Conservation (phyloP, 2,888 invertebrate genomes). For the Leptinotarsa rubiginosa region DNA sequence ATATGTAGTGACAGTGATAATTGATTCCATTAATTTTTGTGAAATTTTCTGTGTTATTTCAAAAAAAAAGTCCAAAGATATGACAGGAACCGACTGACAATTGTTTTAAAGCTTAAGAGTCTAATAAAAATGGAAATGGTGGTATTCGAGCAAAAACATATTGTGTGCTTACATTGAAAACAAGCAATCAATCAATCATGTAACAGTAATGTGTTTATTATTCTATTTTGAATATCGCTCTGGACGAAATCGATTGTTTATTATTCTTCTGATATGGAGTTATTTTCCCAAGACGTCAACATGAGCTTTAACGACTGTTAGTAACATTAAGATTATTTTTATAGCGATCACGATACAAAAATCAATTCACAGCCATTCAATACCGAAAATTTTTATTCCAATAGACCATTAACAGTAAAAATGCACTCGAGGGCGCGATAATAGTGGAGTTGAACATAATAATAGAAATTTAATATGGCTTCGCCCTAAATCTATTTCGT, state of each 20-base stretch:
- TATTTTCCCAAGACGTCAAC: slow-evolving; percentile 5
- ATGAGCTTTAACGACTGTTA: slow-evolving; percentile 5
- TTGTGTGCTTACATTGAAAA: neutral
- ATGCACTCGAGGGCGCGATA: slow-evolving; percentile 31
- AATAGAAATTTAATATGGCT: slow-evolving; percentile 43
- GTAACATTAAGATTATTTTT: slow-evolving; percentile 42
- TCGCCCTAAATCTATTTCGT: slow-evolving; percentile 38
- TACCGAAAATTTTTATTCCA: slow-evolving; percentile 37
- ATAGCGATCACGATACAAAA: slow-evolving; percentile 28
- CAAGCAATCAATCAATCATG: neutral
- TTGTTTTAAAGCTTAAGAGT: too few relatives aligned
- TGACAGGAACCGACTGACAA: too few relatives aligned
- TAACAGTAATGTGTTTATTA: neutral
- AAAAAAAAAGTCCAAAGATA: too few relatives aligned
- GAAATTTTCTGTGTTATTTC: too few relatives aligned
- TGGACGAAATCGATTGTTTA: neutral
- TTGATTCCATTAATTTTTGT: too few relatives aligned
- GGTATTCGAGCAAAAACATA: neutral
- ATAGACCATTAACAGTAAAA: slow-evolving; percentile 42
- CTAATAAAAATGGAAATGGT: too few relatives aligned
- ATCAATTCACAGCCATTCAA: slow-evolving; percentile 33
- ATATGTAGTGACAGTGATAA: too few relatives aligned
- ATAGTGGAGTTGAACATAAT: slow-evolving; percentile 35
- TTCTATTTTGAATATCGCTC: slow-evolving; percentile 3
- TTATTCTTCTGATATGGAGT: neutral